phyloP scores from a whole-genome alignment of 2,888 invertebrate species.

The Hylaea fasciaria region DNA sequence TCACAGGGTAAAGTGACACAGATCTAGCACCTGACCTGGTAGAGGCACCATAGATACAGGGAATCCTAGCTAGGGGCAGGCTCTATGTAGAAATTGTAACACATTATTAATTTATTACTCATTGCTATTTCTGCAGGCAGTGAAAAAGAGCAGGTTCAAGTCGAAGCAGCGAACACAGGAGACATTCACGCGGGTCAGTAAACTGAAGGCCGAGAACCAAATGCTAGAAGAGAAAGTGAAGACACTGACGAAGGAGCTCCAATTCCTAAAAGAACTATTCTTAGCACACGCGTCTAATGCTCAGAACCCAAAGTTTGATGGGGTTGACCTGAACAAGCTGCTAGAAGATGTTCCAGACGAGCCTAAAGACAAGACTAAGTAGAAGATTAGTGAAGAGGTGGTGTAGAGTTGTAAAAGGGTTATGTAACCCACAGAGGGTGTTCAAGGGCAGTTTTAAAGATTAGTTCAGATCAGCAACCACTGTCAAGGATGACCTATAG shows the following conservation, averaged over 20 bases:
- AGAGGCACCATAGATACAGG: no score
- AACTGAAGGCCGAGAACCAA: slow-evolving; percentile 91
- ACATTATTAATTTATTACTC: no score
- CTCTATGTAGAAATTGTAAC: no score
- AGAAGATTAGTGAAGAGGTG: slow-evolving; percentile 12
- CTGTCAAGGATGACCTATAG: no score
- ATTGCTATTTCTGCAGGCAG: slow-evolving; percentile 86
- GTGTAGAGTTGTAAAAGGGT: background rate
- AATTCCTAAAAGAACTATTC: slow-evolving; percentile 92
- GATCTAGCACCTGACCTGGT: no score
- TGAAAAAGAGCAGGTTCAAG: slow-evolving; percentile 92
- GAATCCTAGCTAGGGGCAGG: no score
- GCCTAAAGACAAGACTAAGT: slow-evolving; percentile 49
- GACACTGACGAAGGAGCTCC: slow-evolving; percentile 91
- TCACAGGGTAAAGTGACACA: no score
- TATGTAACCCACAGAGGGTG: background rate
- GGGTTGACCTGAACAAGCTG: slow-evolving; percentile 84
- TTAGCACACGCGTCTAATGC: slow-evolving; percentile 90
- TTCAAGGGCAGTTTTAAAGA: no score
- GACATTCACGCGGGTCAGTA: slow-evolving; percentile 89
- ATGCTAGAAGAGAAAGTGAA: slow-evolving; percentile 92
- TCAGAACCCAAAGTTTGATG: slow-evolving; percentile 82
- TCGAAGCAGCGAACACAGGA: slow-evolving; percentile 91
- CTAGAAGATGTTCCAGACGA: slow-evolving; percentile 82
- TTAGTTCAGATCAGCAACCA: no score